Conservation (phyloP, 1,140 invertebrate genomes). For the Pteromalus puparum region DNA sequence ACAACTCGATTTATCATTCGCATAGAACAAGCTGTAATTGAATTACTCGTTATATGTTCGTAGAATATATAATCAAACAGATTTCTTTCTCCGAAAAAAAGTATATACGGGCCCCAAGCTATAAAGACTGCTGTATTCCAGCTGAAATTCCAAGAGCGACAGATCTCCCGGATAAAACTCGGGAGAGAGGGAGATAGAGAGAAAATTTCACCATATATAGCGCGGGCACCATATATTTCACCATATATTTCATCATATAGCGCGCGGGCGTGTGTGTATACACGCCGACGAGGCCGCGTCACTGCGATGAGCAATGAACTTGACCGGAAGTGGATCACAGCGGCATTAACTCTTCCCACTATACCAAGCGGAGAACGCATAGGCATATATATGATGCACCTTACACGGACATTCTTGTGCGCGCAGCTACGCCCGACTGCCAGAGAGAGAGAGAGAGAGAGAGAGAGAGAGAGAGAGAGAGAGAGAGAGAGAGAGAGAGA, state of each 20-base stretch:
- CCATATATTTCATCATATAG: too few species aligned
- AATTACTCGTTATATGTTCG: too few species aligned
- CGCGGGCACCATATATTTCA: too few species aligned
- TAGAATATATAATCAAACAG: too few species aligned
- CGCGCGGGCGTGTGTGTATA: background rate
- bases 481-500: background rate
- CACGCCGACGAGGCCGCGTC: slow-evolving; percentile 53
- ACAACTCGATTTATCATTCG: background rate
- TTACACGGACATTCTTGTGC: slow-evolving; percentile 17
- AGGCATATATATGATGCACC: slow-evolving; percentile 14
- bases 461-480: too few species aligned
- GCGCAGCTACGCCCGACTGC: background rate
- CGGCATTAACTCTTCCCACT: slow-evolving; percentile 56
- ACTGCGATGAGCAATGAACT: slow-evolving; percentile 72
- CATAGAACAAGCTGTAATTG: too few species aligned
- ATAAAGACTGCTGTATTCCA: too few species aligned
- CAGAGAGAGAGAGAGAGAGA: too few species aligned
- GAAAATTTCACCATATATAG: slow-evolving; percentile 46
- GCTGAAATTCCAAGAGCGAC: background rate
- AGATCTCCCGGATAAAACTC: slow-evolving; percentile 35
- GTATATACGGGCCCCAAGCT: too few species aligned
- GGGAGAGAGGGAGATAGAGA: too few species aligned
- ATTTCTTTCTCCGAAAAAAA: too few species aligned
- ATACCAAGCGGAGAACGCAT: background rate
- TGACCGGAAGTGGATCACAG: slow-evolving; percentile 71